These are phyloP conservation scores for Noctua janthina DNA, from an alignment of 2,888 invertebrate genomes.

Conservation along the genomic window DNA sequence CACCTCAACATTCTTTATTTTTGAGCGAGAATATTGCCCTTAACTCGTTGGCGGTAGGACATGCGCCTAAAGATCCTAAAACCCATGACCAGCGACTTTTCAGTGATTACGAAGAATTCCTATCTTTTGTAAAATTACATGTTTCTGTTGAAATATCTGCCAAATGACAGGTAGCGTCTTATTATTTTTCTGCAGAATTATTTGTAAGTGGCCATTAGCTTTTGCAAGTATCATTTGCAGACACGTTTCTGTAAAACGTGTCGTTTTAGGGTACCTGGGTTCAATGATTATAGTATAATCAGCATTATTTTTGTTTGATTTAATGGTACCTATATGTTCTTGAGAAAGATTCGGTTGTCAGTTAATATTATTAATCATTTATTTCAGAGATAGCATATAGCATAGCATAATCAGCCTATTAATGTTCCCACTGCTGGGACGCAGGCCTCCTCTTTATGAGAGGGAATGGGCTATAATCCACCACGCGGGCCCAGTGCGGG, in stretches of 20 bases:
- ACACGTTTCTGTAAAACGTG: slow-evolving; percentile 37
- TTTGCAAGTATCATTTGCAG: slow-evolving; percentile 26
- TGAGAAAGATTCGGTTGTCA: too few relatives aligned
- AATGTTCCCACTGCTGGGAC: too few relatives aligned
- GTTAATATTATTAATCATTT: too few relatives aligned
- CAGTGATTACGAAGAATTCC: slow-evolving; percentile 11
- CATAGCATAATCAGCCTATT: too few relatives aligned
- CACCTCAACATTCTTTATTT: neutral
- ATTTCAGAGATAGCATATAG: too few relatives aligned
- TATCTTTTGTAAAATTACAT: slow-evolving; percentile 16
- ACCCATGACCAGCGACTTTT: slow-evolving; percentile 3
- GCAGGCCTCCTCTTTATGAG: too few relatives aligned
- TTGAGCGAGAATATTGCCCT: neutral
- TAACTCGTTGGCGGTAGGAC: neutral
- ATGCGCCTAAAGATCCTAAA: neutral
- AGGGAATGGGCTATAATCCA: too few relatives aligned
- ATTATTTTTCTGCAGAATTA: slow-evolving; percentile 19
- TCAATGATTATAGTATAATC: neutral
- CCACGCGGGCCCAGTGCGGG: too few relatives aligned
- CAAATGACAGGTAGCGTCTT: slow-evolving; percentile 3
- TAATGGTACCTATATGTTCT: too few relatives aligned
- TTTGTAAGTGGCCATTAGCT: slow-evolving; percentile 17
- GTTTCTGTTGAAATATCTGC: neutral
- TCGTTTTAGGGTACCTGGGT: neutral
- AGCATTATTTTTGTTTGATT: neutral